phyloP scores from a whole-genome alignment of 2,113 vertebrate species.

The Rallus limicola region DNA sequence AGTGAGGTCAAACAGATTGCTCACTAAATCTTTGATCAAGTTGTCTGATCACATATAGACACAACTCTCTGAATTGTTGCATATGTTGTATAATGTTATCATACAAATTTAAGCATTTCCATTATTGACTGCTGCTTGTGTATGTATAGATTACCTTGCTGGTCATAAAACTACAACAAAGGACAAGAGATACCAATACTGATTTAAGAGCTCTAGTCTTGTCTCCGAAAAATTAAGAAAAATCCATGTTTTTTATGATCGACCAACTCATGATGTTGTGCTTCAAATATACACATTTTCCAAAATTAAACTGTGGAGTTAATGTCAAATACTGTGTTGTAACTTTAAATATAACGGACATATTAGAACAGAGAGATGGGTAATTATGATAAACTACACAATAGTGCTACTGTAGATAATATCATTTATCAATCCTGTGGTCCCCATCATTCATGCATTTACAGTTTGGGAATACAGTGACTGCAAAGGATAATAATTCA shows the following conservation, averaged over 20 bases:
- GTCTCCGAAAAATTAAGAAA: conserved; percentile 57
- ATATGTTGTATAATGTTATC: conserved; percentile 41
- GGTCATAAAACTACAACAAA: conserved; percentile 57
- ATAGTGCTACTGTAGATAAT: conserved; percentile 72
- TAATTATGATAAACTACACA: conserved; percentile 76
- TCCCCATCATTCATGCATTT: conserved; percentile 76
- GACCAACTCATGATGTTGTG: conserved; percentile 45
- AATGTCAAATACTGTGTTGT: conserved; percentile 68
- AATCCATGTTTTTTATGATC: conserved; percentile 30
- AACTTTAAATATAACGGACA: conserved; percentile 69
- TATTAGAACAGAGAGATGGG: conserved; percentile 69
- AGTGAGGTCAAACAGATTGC: conserved; percentile 66
- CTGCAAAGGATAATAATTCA: conserved; percentile 74
- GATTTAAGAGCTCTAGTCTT: conserved; percentile 51
- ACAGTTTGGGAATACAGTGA: conserved; percentile 71
- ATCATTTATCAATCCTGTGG: conserved; percentile 74
- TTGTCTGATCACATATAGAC: conserved; percentile 44
- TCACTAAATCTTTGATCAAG: conserved; percentile 67
- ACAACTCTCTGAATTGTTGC: conserved; percentile 61
- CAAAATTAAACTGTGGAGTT: conserved; percentile 64
- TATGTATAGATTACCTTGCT: conserved; percentile 55
- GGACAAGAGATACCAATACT: conserved; percentile 36
- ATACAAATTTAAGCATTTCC: conserved; percentile 53
- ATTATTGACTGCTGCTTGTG: conserved; percentile 54
- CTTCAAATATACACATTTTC: conserved; percentile 48